Conservation (phyloP, 2,888 invertebrate species). For the Perizoma affinitatum region DNA sequence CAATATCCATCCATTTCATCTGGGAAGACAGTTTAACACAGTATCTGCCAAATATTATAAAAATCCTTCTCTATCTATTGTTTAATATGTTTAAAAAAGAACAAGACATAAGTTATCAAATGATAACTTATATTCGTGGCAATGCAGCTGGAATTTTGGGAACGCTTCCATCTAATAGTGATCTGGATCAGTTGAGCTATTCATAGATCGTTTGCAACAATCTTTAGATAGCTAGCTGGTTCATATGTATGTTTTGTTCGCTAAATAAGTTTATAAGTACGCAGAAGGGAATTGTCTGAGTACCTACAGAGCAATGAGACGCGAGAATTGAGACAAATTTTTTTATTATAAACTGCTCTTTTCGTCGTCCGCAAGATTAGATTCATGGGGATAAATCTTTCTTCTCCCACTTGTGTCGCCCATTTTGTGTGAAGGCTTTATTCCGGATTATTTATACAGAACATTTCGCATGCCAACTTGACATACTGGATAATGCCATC, state of each 20-base stretch:
- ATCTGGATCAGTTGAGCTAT: no score
- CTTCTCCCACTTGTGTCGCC: slow-evolving; percentile 68
- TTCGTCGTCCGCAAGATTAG: slow-evolving; percentile 80
- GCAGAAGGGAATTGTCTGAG: slow-evolving; percentile 61
- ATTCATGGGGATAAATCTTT: slow-evolving; percentile 80
- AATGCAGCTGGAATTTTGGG: no score
- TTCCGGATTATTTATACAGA: slow-evolving; percentile 76
- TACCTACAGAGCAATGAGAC: slow-evolving; percentile 55
- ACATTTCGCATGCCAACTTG: slow-evolving; percentile 65
- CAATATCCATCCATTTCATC: no score
- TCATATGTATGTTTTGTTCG: slow-evolving; percentile 42
- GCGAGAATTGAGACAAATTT: slow-evolving; percentile 66
- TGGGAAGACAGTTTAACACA: no score
- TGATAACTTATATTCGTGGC: no score
- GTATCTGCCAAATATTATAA: no score
- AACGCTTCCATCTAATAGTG: no score
- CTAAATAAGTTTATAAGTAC: slow-evolving; percentile 60
- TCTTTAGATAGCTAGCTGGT: no score
- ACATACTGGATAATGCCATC: slow-evolving; percentile 66
- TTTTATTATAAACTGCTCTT: slow-evolving; percentile 72
- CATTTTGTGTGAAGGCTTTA: slow-evolving; percentile 77
- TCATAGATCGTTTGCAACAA: no score
- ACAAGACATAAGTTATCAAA: no score
- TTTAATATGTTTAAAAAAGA: no score
- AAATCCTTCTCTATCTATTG: no score